Base-by-base conservation (phyloP, 2,888 invertebrate genomes). In the Dorcus parallelipipedus region DNA sequence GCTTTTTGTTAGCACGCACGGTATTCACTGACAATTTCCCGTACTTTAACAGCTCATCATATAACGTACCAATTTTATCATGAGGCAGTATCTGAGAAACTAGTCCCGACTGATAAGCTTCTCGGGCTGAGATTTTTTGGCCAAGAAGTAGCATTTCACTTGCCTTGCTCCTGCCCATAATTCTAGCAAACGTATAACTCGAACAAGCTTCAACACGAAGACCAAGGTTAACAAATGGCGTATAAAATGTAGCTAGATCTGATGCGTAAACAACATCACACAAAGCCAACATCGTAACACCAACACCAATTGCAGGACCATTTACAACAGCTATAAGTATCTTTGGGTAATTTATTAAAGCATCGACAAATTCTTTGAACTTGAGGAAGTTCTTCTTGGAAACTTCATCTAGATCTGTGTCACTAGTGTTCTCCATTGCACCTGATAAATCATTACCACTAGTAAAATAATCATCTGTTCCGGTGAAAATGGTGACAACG, bases 251-350 rank as follows among this genome's bases (percentile, higher is more conserved):
- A 1, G 96, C 91, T 77, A 81, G 86, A 67, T 95, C 91, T 8
- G 88, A 84, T 54, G 94, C 91, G 81, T 93, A 94, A 7, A 95
- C 89, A 57, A 92, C 81, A 81, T 98, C 97, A 80, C 89, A 95
- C 2, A 97, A 80, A 0, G 88, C 89, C 52, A 94, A 80, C 6
- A 90, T 87, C 0, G 97, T 97, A 2, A 89, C 89, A 47, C 89
- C 89, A 66, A 98, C 88, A 38, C 98, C 98, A 67, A 98, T 86
- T 9, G 95, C 94, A 43, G 96, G 97, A 1, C 98, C 98, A 82
- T 98, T 97, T 0, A 97, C 88, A 58, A 97, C 80, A 9, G 90
- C 91, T 62, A 97, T 83, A 47, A 98, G 75, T 38, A 95, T 79
- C 78, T 98, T 99, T 0, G 94, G 92, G 75, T 93, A 95, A 65